phyloP scores from a whole-genome alignment of 2,797 vertebrate genomes.

The Aphelocoma californica region DNA sequence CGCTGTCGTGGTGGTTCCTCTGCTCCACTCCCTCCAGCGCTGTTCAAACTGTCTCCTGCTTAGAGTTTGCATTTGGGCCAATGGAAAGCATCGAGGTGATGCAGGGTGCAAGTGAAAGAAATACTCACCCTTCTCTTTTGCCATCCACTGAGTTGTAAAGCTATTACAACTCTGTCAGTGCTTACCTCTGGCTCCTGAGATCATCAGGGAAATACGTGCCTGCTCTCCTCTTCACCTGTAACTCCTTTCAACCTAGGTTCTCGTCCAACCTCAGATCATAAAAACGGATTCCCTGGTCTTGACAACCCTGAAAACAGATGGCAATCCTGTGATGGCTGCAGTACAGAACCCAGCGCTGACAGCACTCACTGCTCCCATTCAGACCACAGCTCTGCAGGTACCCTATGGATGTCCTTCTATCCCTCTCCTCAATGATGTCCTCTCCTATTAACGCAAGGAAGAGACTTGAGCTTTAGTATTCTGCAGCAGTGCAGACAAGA shows the following conservation, averaged over 20 bases:
- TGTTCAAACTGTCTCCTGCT: not conserved
- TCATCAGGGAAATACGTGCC: not conserved
- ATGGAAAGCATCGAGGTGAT: not conserved
- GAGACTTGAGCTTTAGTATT: not conserved
- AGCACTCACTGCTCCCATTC: conserved; percentile 87
- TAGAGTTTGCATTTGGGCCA: not conserved
- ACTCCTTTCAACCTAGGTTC: conserved; percentile 77
- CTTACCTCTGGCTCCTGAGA: not conserved
- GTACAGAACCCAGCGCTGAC: conserved; percentile 92
- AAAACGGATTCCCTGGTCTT: conserved; percentile 96
- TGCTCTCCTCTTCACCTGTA: not conserved
- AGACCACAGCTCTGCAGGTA: conserved; percentile 92
- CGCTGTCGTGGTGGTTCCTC: not conserved
- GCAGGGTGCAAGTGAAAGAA: not conserved
- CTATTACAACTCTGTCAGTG: not conserved
- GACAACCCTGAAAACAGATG: conserved; percentile 92
- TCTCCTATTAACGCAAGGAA: not conserved
- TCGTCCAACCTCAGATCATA: conserved; percentile 96
- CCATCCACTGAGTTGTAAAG: not conserved
- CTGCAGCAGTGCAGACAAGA: not conserved
- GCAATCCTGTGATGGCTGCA: conserved; percentile 89
- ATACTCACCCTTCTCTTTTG: not conserved
- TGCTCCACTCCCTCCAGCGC: not conserved
- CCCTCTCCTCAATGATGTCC: not conserved
- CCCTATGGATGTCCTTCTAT: conserved; percentile 37